phyloP scores from a whole-genome alignment of 1,140 invertebrate genomes.

The Drosophila sproati region DNA sequence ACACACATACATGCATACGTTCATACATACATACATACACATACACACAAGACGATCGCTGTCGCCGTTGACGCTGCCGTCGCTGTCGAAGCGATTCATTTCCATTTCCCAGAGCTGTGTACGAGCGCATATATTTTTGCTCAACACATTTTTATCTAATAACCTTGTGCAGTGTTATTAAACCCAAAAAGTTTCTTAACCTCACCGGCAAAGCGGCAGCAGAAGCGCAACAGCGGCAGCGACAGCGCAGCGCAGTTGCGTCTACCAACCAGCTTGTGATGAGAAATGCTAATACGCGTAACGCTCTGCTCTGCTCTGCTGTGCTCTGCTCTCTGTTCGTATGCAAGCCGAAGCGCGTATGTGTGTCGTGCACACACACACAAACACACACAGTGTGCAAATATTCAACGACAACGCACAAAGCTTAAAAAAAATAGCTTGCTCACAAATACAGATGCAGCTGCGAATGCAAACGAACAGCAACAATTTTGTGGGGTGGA shows the following conservation, averaged over 20 bases:
- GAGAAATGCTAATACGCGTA: conserved; percentile 70
- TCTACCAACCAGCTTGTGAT: conserved; percentile 57
- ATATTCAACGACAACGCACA: conserved; percentile 58
- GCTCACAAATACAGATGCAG: conserved; percentile 43
- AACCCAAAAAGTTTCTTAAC: conserved; percentile 85
- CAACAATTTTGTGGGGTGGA: neutral
- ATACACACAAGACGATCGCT: conserved; percentile 16
- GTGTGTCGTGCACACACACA: conserved; percentile 1
- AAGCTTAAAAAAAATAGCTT: conserved; percentile 45
- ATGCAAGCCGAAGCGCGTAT: conserved; percentile 9
- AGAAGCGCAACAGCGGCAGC: conserved; percentile 23
- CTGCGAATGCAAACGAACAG: conserved; percentile 10
- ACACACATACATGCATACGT: neutral
- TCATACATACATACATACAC: neutral
- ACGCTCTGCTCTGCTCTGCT: neutral
- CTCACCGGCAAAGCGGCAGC: conserved; percentile 53
- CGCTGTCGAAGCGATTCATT: conserved; percentile 24
- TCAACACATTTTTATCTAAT: conserved; percentile 84
- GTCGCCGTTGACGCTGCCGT: conserved; percentile 7
- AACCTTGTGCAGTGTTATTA: conserved; percentile 85
- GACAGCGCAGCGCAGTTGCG: conserved; percentile 36
- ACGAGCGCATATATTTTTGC: conserved; percentile 50
- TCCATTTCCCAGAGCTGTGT: conserved; percentile 40
- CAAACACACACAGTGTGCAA: conserved; percentile 27
- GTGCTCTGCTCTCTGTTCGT: conserved; percentile 19